Conservation (phyloP, 1,140 invertebrate species). For the Oryctes rhinoceros region DNA sequence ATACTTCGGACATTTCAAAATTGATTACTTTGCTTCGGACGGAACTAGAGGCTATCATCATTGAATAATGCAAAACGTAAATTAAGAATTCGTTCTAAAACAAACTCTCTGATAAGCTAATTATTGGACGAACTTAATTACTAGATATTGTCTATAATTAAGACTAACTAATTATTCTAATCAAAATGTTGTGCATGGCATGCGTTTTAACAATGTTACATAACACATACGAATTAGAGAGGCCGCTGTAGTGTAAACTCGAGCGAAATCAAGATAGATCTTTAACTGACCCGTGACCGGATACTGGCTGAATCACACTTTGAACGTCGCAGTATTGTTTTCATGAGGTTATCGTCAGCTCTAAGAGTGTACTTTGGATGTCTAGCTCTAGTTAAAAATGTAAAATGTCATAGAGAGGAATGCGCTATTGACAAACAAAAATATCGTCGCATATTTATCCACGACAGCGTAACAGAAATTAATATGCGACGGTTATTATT, state of each 20-base stretch:
- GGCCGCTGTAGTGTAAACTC: not conserved
- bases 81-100: no score
- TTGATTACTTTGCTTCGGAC: no score
- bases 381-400: constrained; percentile 26
- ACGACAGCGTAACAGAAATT: not conserved
- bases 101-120: no score
- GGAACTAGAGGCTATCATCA: no score
- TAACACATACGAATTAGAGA: not conserved
- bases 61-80: no score
- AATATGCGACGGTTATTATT: no score
- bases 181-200: not conserved
- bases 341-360: not conserved
- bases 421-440: not conserved
- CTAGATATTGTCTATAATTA: not conserved
- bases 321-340: not conserved
- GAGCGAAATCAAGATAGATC: not conserved
- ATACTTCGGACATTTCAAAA: no score
- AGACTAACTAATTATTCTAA: no score
- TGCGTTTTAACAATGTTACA: not conserved
- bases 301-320: constrained; percentile 20
- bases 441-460: not conserved
- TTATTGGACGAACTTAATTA: no score
- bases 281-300: not conserved
- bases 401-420: not conserved
- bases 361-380: constrained; percentile 21